Evolutionary conservation across 1,140 invertebrate genomes (phyloP).

Genomic region (Geopemphigus sp.): DNA sequence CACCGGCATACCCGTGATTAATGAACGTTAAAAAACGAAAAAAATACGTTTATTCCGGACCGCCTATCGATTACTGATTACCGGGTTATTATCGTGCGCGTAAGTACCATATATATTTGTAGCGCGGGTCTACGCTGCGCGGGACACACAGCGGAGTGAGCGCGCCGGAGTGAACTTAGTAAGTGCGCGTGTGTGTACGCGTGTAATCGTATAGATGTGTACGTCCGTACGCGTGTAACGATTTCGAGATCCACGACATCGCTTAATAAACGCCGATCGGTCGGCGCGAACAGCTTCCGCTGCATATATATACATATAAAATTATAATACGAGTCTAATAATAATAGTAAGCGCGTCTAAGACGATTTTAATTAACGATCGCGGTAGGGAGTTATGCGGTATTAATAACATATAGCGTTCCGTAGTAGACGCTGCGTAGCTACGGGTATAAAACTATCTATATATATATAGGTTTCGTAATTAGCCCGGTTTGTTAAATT

Average conservation of each 20-base stretch:
- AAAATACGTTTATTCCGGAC: conserved; percentile 11
- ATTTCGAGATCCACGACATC: conserved; percentile 24
- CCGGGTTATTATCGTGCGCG: not conserved
- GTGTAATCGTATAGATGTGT: not conserved
- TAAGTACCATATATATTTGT: not conserved
- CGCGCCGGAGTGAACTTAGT: not conserved
- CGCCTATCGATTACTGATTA: conserved; percentile 34
- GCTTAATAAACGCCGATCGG: conserved; percentile 6
- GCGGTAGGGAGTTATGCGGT: not conserved
- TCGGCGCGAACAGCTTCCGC: not conserved
- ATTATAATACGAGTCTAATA: conserved; percentile 1
- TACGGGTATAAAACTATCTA: too few relatives aligned
- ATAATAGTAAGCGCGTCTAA: too few relatives aligned
- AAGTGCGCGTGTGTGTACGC: not conserved
- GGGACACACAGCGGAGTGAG: not conserved
- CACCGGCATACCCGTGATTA: conserved; percentile 18
- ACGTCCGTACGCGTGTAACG: not conserved
- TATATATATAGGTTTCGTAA: too few relatives aligned
- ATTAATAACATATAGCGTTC: not conserved
- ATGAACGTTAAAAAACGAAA: conserved; percentile 14
- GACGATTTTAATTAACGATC: conserved; percentile 39
- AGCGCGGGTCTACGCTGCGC: too few relatives aligned
- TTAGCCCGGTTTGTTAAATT: too few relatives aligned
- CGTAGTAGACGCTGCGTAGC: too few relatives aligned
- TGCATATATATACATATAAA: not conserved